Conservation (phyloP, 2,113 vertebrate species). For the Micromys minutus region DNA sequence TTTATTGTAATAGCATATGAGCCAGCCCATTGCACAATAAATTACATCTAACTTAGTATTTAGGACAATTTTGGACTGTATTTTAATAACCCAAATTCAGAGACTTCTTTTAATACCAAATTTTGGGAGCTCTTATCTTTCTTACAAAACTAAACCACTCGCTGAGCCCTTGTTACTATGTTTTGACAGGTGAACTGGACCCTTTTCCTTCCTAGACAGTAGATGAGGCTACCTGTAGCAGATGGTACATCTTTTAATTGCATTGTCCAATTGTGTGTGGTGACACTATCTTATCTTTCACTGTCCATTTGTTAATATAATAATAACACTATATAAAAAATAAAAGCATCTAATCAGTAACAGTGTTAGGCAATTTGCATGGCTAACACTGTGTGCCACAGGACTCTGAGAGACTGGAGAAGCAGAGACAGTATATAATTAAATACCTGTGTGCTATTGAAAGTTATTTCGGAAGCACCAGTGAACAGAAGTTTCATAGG, state of each 20-base stretch:
- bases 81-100: not conserved
- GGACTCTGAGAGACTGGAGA: not conserved
- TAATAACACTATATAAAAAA: not conserved
- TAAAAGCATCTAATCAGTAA: not conserved
- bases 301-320: constrained; percentile 40
- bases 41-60: no score
- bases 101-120: constrained; percentile 55
- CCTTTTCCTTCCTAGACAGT: constrained; percentile 20
- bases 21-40: no score
- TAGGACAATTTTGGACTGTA: no score
- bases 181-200: constrained; percentile 29
- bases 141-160: constrained; percentile 34
- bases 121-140: not conserved
- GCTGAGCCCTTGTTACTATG: constrained; percentile 26
- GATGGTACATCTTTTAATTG: not conserved
- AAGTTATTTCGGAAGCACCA: not conserved
- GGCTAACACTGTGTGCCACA: not conserved
- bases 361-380: not conserved
- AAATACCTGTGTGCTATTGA: not conserved
- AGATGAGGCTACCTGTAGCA: not conserved
- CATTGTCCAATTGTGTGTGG: not conserved
- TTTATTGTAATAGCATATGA: no score
- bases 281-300: not conserved
- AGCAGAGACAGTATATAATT: not conserved
- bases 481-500: not conserved